Conservation (phyloP, 2,113 vertebrate species). For the Clarias batrachus region DNA sequence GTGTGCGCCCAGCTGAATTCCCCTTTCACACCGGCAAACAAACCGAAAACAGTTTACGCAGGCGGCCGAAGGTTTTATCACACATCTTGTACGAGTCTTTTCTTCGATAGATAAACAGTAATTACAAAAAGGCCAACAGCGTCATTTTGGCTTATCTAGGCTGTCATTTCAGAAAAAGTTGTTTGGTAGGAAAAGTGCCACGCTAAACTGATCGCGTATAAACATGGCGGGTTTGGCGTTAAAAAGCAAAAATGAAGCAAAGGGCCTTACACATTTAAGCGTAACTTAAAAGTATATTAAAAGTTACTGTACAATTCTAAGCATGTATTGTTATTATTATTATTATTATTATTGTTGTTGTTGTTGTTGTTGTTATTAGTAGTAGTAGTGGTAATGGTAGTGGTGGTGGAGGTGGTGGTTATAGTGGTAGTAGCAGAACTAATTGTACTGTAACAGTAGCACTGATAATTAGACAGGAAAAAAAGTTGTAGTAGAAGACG, state of each 20-base stretch:
- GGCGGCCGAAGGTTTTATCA: slow-evolving; percentile 16
- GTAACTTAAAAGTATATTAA: background rate
- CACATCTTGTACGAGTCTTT: background rate
- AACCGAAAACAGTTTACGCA: slow-evolving; percentile 17
- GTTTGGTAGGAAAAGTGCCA: background rate
- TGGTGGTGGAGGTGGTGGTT: background rate
- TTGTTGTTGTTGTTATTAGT: too few relatives aligned
- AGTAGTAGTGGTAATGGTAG: background rate
- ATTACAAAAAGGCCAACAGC: background rate
- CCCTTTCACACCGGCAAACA: slow-evolving; percentile 11
- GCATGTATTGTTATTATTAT: background rate
- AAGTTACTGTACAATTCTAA: background rate
- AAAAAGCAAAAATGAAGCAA: background rate
- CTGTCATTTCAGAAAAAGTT: background rate
- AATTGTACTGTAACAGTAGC: background rate
- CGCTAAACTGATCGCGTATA: background rate
- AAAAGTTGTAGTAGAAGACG: background rate
- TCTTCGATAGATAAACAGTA: background rate
- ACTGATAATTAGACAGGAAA: background rate
- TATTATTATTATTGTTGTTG: background rate
- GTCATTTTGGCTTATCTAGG: background rate
- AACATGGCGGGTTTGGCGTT: background rate
- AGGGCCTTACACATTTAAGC: background rate
- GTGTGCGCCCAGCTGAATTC: background rate
- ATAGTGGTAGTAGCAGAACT: background rate